Percentiles rank a stretch among this genome's conserved stretches.
phyloP scores from a whole-genome alignment of 2,797 vertebrate species.

The Limnodromus scolopaceus region DNA sequence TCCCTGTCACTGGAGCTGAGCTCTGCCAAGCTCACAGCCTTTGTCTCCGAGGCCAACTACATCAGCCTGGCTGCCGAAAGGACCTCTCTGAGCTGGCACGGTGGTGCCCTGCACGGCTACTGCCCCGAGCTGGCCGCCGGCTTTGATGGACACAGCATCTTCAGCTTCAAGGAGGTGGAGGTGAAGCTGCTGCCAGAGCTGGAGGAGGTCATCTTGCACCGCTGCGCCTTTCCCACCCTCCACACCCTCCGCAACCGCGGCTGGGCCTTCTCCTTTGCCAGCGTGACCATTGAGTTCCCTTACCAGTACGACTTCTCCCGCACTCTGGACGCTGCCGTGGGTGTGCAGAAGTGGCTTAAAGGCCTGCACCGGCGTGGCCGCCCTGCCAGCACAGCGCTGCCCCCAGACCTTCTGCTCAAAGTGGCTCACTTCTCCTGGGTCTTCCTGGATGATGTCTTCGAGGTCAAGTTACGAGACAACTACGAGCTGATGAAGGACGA shows the following conservation, averaged over 20 bases:
- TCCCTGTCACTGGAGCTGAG: constrained; percentile 84
- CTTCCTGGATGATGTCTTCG: constrained; percentile 94
- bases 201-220: constrained; percentile 87
- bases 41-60: constrained; percentile 87
- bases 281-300: constrained; percentile 89
- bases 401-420: constrained; percentile 89
- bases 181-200: constrained; percentile 84
- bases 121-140: constrained; percentile 86
- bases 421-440: constrained; percentile 93
- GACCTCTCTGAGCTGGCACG: constrained; percentile 80
- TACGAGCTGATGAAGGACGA: constrained; percentile 99
- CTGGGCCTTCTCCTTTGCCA: constrained; percentile 89
- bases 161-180: constrained; percentile 86
- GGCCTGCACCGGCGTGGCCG: constrained; percentile 80
- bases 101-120: constrained; percentile 77
- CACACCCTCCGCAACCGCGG: constrained; percentile 84
- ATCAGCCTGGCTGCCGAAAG: constrained; percentile 85
- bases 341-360: constrained; percentile 96
- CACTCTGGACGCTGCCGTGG: constrained; percentile 91
- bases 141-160: constrained; percentile 93
- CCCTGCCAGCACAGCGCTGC: constrained; percentile 66
- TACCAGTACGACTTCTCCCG: constrained; percentile 96
- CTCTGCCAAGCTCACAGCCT: constrained; percentile 82
- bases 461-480: constrained; percentile 97
- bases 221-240: constrained; percentile 85